These are phyloP conservation scores for Pachyuromys duprasi DNA, from an alignment of 2,797 vertebrate species.

Conservation along the genomic window DNA sequence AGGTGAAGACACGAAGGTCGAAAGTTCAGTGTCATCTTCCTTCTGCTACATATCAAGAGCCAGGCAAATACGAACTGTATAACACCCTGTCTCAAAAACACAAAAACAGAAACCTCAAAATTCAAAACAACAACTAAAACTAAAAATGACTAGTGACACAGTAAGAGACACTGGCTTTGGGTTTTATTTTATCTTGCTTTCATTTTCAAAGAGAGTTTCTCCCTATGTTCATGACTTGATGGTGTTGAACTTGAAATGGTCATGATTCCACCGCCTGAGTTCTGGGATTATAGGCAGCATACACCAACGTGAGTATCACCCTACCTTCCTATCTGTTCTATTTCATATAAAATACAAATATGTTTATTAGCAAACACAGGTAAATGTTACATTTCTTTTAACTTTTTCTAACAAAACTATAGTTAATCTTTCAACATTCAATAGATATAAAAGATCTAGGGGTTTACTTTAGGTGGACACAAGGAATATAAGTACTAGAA, in stretches of 20 bases:
- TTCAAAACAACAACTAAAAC: not conserved
- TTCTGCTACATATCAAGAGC: not conserved
- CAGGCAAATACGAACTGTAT: not conserved
- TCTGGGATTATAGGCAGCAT: not conserved
- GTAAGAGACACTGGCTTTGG: not conserved
- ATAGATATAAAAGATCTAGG: not conserved
- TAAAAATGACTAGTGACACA: not conserved
- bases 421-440: not conserved
- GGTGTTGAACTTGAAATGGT: not conserved
- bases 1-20: not conserved
- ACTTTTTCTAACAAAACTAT: slow-evolving; percentile 27
- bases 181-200: not conserved
- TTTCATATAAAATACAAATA: slow-evolving; percentile 26
- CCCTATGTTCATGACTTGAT: not conserved
- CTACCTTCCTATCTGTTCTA: not conserved
- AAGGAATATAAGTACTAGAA: not conserved
- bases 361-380: not conserved
- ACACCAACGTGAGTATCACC: not conserved
- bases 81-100: not conserved
- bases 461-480: not conserved
- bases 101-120: not conserved
- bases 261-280: too few relatives aligned
- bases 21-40: not conserved
- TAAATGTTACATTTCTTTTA: not conserved
- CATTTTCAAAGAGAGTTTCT: not conserved